Evolutionary conservation across 2,888 invertebrate genomes (phyloP), one percentile per base, ranked within the genome.

Genomic region (Sarcophaga subvicina): DNA sequence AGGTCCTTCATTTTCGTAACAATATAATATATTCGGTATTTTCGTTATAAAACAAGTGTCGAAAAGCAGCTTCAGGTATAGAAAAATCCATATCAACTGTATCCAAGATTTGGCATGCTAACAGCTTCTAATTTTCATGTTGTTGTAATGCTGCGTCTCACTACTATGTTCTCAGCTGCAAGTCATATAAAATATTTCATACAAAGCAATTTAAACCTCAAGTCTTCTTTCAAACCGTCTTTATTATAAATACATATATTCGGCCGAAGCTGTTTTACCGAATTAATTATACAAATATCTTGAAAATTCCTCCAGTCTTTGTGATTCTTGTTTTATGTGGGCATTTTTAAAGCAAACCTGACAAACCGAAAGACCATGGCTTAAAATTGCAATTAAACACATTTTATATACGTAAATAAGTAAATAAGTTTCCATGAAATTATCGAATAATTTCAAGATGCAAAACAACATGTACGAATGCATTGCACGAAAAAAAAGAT

Each of bases 361-460:
- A 14, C 25, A 5, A 45, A 67, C 22, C 8, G 64, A 82, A 54
- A 64, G 54, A 54, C 17, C 54, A 54, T 17, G 45, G 20, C 20
- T 67, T 11, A 45, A 20, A 45, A 67, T 20, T 59, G 6, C 73
- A 69, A 27, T 79, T 73, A 63, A 72, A 83, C 59, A n/a, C 67
- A 69, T 45, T 54, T 73, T 72, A 60, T 79, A 59, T 47, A 54
- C 14, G 8, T 37, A 37, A 6, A 37, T 27, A 27, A 3, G 27
- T 27, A 27, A 27, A 37, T 37, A 72, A 66, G 37, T 76, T 82
- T 72, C 47, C 60, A 73, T 75, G 75, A 62, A 83, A 83, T 83
- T 73, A 83, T 78, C 67, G 27, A 67, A 83, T 62, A 83, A 47
- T 73, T 82, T 83, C 17, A 59, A 69, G 69, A 83, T 73, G 69